Conservation (phyloP, 1,140 invertebrate genomes). For the Vanessa atalanta region DNA sequence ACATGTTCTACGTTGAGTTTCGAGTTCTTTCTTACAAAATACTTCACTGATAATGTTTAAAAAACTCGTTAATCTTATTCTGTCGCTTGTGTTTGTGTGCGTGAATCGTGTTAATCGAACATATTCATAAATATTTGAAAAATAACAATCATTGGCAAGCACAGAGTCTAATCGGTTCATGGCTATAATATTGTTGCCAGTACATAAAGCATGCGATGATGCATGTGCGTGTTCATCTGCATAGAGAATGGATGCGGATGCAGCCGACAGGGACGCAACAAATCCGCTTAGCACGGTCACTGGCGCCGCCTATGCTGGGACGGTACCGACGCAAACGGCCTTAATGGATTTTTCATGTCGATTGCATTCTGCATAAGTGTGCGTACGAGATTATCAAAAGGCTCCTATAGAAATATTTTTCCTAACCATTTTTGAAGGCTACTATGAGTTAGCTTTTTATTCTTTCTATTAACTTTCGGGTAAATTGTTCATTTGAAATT, state of each 20-base stretch:
- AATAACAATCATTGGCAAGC: background rate
- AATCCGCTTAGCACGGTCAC: conserved; percentile 78
- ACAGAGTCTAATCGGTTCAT: background rate
- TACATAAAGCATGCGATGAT: conserved; percentile 41
- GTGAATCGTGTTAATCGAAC: too few relatives aligned
- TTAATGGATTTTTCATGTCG: conserved; percentile 80
- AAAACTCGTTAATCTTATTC: too few relatives aligned
- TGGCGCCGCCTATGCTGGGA: conserved; percentile 55
- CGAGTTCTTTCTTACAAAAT: too few relatives aligned
- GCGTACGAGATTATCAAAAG: conserved; percentile 58
- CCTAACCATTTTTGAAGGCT: conserved; percentile 14
- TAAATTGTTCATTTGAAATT: too few relatives aligned
- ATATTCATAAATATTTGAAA: too few relatives aligned
- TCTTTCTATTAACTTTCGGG: background rate
- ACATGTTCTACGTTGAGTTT: too few relatives aligned
- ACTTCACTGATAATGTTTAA: too few relatives aligned
- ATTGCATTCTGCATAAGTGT: conserved; percentile 70
- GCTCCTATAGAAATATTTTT: conserved; percentile 39
- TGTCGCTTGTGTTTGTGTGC: too few relatives aligned
- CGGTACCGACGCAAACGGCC: conserved; percentile 62
- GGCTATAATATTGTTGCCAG: conserved; percentile 28
- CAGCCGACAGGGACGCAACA: conserved; percentile 60
- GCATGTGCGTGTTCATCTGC: conserved; percentile 40
- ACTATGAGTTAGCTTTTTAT: background rate
- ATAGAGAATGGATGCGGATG: conserved; percentile 52